phyloP scores from a whole-genome alignment of 2,888 invertebrate genomes.

The Melinaea menophilus region DNA sequence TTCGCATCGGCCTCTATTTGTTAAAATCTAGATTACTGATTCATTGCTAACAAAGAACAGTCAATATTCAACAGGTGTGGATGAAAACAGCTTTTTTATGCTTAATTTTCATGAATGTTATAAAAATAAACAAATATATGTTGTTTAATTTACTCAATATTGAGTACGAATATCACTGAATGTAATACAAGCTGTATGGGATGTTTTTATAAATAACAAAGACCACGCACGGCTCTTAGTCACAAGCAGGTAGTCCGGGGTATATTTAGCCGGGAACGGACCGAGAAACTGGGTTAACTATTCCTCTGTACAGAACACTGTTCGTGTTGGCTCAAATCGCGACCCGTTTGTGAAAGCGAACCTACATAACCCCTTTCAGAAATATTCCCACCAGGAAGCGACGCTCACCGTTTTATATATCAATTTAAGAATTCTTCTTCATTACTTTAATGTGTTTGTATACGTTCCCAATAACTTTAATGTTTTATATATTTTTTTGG shows the following conservation, averaged over 20 bases:
- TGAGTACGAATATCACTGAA: not conserved
- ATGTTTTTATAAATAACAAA: constrained; percentile 32
- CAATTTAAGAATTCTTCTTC: constrained; percentile 12
- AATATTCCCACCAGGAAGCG: constrained; percentile 54
- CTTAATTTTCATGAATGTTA: constrained; percentile 25
- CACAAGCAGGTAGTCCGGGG: constrained; percentile 55
- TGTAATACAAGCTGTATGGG: constrained; percentile 12
- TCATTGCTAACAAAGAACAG: constrained; percentile 59
- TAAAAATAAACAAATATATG: constrained; percentile 1
- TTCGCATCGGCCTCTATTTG: constrained; percentile 69
- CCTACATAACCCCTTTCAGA: constrained; percentile 57
- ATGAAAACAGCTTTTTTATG: constrained; percentile 39
- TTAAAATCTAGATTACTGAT: constrained; percentile 67
- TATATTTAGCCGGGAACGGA: constrained; percentile 49
- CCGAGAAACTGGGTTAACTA: constrained; percentile 71
- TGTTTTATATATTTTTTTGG: not conserved
- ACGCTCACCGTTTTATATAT: constrained; percentile 18
- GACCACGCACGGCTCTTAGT: constrained; percentile 35
- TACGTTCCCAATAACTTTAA: not conserved
- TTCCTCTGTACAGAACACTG: constrained; percentile 64
- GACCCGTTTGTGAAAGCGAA: constrained; percentile 50
- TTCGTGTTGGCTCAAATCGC: constrained; percentile 59
- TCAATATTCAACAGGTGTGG: constrained; percentile 37
- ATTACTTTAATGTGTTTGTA: constrained; percentile 15
- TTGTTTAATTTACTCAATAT: not conserved